These are phyloP conservation scores for Tachuris rubrigastra DNA, from an alignment of 2,113 vertebrate genomes.

Conservation along the genomic window DNA sequence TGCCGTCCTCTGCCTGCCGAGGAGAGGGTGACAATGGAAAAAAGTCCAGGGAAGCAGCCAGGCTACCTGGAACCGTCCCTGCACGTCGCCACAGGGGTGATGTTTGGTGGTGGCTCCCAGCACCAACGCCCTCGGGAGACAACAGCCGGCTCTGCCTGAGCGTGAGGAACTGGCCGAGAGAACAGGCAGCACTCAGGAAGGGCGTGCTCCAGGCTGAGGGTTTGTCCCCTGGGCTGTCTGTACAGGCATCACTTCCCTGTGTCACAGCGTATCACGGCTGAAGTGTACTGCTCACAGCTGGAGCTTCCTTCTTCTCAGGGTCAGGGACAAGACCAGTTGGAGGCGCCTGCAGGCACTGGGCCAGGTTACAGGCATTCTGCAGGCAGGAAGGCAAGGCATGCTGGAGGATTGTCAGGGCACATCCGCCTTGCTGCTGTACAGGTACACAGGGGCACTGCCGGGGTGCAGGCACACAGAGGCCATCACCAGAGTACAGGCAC, in stretches of 20 bases:
- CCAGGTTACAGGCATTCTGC: accelerated
- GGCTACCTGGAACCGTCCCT: not conserved
- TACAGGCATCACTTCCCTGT: slow-evolving; percentile 45
- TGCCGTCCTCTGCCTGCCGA: not conserved
- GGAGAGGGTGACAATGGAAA: accelerated
- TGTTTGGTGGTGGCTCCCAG: not conserved
- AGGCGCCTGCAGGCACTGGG: not conserved
- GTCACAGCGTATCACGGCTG: not conserved
- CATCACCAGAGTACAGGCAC: not conserved
- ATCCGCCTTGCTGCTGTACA: not conserved
- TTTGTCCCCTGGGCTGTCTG: slow-evolving; percentile 4
- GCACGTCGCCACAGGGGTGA: not conserved
- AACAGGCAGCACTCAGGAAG: slow-evolving; percentile 10
- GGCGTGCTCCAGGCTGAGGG: slow-evolving; percentile 35
- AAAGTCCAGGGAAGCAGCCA: not conserved
- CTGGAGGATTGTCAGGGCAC: not conserved
- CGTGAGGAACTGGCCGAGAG: not conserved
- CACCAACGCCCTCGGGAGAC: not conserved
- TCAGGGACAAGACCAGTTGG: not conserved
- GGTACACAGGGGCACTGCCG: not conserved
- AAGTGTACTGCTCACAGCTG: not conserved
- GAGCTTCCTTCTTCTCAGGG: not conserved
- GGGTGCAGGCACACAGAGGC: not conserved
- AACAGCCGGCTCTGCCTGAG: not conserved
- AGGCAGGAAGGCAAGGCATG: not conserved